Conservation (phyloP, 92 coral and sea anemone species). For the Epizoanthus fatuus region DNA sequence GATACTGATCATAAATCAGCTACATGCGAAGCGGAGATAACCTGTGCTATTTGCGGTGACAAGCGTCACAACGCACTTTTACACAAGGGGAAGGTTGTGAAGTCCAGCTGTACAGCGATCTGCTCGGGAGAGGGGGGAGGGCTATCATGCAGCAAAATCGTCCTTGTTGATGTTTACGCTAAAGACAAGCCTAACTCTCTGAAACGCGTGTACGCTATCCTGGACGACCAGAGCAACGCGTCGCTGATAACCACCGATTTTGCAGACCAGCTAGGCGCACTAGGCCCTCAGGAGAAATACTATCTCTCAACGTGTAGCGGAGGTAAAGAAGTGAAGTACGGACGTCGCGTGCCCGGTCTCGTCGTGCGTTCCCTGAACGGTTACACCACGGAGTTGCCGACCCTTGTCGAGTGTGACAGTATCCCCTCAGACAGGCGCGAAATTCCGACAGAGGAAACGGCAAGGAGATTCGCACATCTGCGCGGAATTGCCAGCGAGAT, state of each 20-base stretch:
- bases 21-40: conserved; percentile 35
- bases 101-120: conserved; percentile 41
- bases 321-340: conserved; percentile 38
- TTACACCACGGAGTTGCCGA: conserved; percentile 41
- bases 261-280: conserved; percentile 35
- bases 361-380: conserved; percentile 10
- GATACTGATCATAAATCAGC: conserved; percentile 41
- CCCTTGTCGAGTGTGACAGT: conserved; percentile 57
- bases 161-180: conserved; percentile 49
- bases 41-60: conserved; percentile 36
- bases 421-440: conserved; percentile 67
- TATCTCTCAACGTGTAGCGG: conserved; percentile 60
- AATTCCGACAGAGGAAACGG: conserved; percentile 56
- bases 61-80: conserved; percentile 45
- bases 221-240: conserved; percentile 74
- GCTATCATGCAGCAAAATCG: conserved; percentile 58
- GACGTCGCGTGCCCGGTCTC: conserved; percentile 48
- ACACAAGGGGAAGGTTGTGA: conserved; percentile 38
- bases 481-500: conserved; percentile 42
- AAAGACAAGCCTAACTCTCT: conserved; percentile 9
- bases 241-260: conserved; percentile 56
- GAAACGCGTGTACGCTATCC: conserved; percentile 50
- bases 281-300: conserved; percentile 52
- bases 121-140: conserved; percentile 56
- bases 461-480: conserved; percentile 52